Evolutionary conservation across 2,113 vertebrate species (phyloP).

Genomic region (Tonatia bakeri): DNA sequence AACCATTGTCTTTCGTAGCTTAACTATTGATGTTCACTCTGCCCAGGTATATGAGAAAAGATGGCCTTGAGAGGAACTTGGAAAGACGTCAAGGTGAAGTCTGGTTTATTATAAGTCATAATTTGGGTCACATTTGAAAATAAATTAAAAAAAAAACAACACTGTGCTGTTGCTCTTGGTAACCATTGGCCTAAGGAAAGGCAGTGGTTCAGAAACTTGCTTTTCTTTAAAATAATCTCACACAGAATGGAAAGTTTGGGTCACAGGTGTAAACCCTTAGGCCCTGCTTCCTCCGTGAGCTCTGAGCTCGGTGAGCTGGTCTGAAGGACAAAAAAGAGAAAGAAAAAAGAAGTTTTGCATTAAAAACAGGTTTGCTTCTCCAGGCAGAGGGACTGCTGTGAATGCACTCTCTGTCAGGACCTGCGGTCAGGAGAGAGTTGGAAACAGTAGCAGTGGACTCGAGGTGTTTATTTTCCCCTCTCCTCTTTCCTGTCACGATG

Average conservation of each 20-base stretch:
- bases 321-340: constrained; percentile 49
- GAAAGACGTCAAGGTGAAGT: constrained; percentile 49
- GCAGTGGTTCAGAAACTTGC: constrained; percentile 62
- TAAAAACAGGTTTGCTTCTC: not conserved
- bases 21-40: not conserved
- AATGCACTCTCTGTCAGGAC: not conserved
- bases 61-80: not conserved
- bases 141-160: not conserved
- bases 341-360: constrained; percentile 17
- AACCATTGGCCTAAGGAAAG: constrained; percentile 65
- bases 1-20: not conserved
- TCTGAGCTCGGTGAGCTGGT: no score
- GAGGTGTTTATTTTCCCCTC: constrained; percentile 35
- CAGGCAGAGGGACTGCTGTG: not conserved
- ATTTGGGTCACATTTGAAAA: constrained; percentile 65
- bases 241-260: constrained; percentile 55
- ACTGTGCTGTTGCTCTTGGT: constrained; percentile 31
- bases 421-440: not conserved
- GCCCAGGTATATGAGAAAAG: not conserved
- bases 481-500: constrained; percentile 24
- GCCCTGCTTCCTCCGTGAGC: constrained; percentile 39
- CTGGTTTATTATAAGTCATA: constrained; percentile 16
- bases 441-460: not conserved
- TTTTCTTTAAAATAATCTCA: constrained; percentile 36
- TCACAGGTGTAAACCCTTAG: constrained; percentile 52